Evolutionary conservation across 2,113 vertebrate genomes (phyloP).

Genomic region (Erpornis zantholeuca): DNA sequence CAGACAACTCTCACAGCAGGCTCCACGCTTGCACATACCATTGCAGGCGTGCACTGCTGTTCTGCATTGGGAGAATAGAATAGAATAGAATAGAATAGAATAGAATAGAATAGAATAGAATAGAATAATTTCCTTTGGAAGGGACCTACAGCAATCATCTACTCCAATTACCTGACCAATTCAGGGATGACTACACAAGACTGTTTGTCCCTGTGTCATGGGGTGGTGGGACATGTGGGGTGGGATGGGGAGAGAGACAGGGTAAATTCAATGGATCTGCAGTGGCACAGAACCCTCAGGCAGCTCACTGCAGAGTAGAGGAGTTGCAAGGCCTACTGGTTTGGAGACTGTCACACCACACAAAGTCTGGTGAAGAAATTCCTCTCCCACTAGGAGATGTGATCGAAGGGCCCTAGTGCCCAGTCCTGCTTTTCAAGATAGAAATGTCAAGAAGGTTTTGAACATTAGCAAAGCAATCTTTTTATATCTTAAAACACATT

Average conservation of each 20-base stretch:
- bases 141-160: neutral
- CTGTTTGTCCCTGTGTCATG: neutral
- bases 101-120: neutral
- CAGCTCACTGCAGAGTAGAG: neutral
- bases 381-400: neutral
- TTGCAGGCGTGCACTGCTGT: neutral
- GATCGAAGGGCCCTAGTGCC: neutral
- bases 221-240: neutral
- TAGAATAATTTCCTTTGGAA: neutral
- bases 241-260: neutral
- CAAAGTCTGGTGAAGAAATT: neutral
- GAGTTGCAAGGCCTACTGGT: neutral
- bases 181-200: neutral
- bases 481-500: neutral
- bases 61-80: neutral
- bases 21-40: fast-evolving
- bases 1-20: fast-evolving
- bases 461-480: neutral
- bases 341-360: neutral
- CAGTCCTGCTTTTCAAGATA: neutral
- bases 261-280: neutral
- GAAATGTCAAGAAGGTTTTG: neutral
- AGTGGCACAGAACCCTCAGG: neutral
- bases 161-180: neutral
- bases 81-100: neutral